These are phyloP conservation scores for Leptinotarsa tumamoca DNA, from an alignment of 2,888 invertebrate genomes.

Conservation along the genomic window DNA sequence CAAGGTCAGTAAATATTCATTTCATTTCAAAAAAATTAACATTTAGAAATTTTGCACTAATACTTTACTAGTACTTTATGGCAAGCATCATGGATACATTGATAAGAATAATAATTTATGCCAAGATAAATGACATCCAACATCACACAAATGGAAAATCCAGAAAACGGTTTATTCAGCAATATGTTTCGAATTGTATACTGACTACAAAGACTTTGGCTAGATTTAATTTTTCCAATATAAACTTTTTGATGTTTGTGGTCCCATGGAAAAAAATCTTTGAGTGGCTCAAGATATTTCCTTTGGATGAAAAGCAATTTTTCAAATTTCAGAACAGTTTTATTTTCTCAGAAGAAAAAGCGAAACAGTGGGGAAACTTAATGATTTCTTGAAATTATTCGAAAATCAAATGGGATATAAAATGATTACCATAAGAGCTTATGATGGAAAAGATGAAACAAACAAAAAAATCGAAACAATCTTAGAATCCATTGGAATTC, in stretches of 20 bases:
- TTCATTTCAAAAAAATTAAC: too few species aligned
- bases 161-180: too few species aligned
- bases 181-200: too few species aligned
- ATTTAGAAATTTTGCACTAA: too few species aligned
- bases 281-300: not conserved
- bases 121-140: too few species aligned
- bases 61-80: too few species aligned
- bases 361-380: not conserved
- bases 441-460: not conserved
- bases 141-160: too few species aligned
- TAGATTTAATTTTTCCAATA: too few species aligned
- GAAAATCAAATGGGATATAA: slow-evolving; percentile 1
- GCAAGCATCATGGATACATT: too few species aligned
- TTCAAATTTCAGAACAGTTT: not conserved
- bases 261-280: not conserved
- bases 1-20: too few species aligned
- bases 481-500: not conserved
- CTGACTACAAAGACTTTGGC: too few species aligned
- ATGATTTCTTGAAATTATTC: not conserved
- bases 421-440: not conserved
- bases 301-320: not conserved
- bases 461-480: not conserved
- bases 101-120: too few species aligned
- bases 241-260: not conserved
- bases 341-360: not conserved